Evolutionary conservation across 2,888 invertebrate species (phyloP).

Genomic region (Stenotaenia linearis): DNA sequence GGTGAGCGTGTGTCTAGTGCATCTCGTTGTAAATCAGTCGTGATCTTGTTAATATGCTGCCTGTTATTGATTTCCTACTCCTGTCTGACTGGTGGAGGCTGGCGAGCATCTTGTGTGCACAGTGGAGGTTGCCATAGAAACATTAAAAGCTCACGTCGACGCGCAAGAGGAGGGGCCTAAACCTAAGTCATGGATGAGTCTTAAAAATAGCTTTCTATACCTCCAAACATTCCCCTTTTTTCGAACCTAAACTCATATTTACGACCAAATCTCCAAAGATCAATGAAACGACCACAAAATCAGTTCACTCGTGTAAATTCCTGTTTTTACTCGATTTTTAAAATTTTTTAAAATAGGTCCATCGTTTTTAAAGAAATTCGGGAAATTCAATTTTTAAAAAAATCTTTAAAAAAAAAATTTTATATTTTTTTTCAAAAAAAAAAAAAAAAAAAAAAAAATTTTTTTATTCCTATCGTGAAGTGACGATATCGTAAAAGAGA

Average conservation of each 20-base stretch:
- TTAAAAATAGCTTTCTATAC: neutral
- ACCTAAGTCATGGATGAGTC: constrained; percentile 7
- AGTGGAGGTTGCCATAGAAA: constrained; percentile 28
- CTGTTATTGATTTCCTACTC: constrained; percentile 29
- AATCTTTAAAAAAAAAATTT: neutral
- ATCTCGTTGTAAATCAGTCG: constrained; percentile 28
- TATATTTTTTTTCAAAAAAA: neutral
- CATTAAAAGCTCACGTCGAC: constrained; percentile 27
- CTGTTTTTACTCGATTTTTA: neutral
- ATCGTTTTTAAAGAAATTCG: too few relatives aligned
- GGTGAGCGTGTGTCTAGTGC: constrained; percentile 19
- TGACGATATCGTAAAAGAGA: neutral
- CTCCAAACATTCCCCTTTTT: neutral
- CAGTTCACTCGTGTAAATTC: neutral
- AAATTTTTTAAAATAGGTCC: too few relatives aligned
- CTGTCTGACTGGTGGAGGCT: constrained; percentile 14
- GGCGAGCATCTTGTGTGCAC: constrained; percentile 28
- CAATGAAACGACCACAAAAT: neutral
- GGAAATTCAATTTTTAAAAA: too few relatives aligned
- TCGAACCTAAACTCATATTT: neutral
- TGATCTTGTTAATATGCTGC: constrained; percentile 30
- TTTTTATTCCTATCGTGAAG: neutral
- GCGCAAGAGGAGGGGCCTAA: constrained; percentile 17
- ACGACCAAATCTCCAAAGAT: neutral
- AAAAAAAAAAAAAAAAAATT: neutral